Conservation (phyloP, 2,797 vertebrate genomes). For the Delichon dasypus region DNA sequence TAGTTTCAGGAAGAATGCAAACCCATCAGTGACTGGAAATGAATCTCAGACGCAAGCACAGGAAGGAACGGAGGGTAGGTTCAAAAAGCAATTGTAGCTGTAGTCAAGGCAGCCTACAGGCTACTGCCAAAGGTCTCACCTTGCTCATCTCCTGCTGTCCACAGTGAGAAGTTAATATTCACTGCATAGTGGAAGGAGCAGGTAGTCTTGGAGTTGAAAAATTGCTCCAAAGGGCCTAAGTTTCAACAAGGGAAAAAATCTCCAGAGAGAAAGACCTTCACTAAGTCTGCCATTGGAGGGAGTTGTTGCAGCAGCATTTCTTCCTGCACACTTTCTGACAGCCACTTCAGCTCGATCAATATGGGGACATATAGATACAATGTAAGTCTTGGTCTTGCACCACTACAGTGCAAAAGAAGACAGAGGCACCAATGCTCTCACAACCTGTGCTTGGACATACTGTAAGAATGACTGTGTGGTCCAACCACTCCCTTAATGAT, state of each 20-base stretch:
- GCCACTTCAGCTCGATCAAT: neutral
- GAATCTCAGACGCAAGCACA: neutral
- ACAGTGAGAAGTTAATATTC: neutral
- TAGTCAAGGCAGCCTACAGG: neutral
- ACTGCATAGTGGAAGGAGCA: neutral
- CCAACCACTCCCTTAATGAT: neutral
- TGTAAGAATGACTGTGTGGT: neutral
- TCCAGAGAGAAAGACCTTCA: neutral
- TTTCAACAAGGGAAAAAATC: neutral
- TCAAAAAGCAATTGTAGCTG: neutral
- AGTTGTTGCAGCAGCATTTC: neutral
- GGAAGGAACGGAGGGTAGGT: neutral
- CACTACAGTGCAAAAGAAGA: neutral
- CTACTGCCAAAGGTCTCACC: neutral
- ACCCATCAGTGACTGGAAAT: neutral
- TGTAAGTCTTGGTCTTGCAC: neutral
- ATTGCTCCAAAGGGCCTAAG: neutral
- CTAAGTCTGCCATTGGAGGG: conserved; percentile 9
- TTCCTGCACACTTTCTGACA: neutral
- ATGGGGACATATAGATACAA: fast-evolving
- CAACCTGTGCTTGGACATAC: neutral
- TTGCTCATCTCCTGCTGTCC: neutral
- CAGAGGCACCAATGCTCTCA: neutral
- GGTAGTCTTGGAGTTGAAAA: neutral
- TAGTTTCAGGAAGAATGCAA: neutral